These are phyloP conservation scores for Carposina sasakii DNA, from an alignment of 1,140 invertebrate species.

Conservation along the genomic window DNA sequence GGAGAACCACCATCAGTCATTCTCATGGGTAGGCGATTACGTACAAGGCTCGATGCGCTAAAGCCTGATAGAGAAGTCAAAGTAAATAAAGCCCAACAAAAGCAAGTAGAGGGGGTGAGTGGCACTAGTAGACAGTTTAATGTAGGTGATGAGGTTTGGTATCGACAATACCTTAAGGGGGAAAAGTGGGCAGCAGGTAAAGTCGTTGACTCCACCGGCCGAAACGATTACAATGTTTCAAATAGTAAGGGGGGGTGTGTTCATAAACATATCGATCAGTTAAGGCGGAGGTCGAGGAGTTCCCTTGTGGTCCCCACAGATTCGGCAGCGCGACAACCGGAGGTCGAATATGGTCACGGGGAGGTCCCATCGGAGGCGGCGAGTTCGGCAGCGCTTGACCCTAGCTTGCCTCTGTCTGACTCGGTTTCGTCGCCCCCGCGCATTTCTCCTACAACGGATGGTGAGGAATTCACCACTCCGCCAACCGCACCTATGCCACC, in stretches of 20 bases:
- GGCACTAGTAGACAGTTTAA: neutral
- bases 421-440: neutral
- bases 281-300: neutral
- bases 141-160: neutral
- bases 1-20: neutral
- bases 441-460: neutral
- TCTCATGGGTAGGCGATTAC: neutral
- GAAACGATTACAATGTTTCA: neutral
- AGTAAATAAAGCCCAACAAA: neutral
- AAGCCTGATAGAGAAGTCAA: neutral
- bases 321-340: neutral
- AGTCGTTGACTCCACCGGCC: neutral
- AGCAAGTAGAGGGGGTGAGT: neutral
- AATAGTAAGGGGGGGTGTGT: neutral
- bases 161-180: neutral
- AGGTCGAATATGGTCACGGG: neutral
- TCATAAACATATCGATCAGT: conserved; percentile 8
- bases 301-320: conserved; percentile 2
- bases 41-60: conserved; percentile 3
- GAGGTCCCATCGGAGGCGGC: neutral
- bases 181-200: conserved; percentile 7
- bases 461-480: neutral
- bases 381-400: neutral
- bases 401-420: neutral
- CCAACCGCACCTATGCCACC: neutral